phyloP scores from a whole-genome alignment of 2,113 vertebrate genomes.

The Mus pahari region DNA sequence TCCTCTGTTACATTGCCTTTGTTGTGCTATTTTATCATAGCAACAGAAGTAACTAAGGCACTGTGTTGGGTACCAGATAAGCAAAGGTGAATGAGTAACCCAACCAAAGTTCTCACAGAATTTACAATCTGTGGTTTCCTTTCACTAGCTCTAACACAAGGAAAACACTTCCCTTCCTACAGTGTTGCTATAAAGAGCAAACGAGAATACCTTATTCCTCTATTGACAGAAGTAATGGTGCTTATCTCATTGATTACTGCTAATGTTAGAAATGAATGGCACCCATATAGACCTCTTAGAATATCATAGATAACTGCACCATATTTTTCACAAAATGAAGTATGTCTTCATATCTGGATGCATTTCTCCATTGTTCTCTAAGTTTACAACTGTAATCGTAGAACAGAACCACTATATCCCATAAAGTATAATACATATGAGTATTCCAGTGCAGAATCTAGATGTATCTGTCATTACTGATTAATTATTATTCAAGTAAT shows the following conservation, averaged over 20 bases:
- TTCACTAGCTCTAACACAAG: not conserved
- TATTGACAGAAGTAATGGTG: not conserved
- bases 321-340: slow-evolving; percentile 78
- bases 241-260: slow-evolving; percentile 71
- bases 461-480: slow-evolving; percentile 51
- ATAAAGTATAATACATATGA: slow-evolving; percentile 67
- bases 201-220: not conserved
- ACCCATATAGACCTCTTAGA: slow-evolving; percentile 61
- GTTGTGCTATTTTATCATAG: not conserved
- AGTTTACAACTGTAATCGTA: slow-evolving; percentile 74
- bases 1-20: not conserved
- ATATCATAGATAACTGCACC: slow-evolving; percentile 74
- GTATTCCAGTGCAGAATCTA: not conserved
- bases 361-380: slow-evolving; percentile 72
- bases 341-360: slow-evolving; percentile 45
- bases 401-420: slow-evolving; percentile 63
- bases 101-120: not conserved
- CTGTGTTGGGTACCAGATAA: not conserved
- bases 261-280: slow-evolving; percentile 79
- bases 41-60: not conserved
- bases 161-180: not conserved
- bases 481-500: slow-evolving; percentile 81
- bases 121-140: not conserved
- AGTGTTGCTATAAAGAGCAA: not conserved
- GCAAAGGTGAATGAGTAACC: not conserved